Evolutionary conservation across 2,888 invertebrate species (phyloP), one percentile per base, ranked within the genome.

Genomic region (Taenaris catops): DNA sequence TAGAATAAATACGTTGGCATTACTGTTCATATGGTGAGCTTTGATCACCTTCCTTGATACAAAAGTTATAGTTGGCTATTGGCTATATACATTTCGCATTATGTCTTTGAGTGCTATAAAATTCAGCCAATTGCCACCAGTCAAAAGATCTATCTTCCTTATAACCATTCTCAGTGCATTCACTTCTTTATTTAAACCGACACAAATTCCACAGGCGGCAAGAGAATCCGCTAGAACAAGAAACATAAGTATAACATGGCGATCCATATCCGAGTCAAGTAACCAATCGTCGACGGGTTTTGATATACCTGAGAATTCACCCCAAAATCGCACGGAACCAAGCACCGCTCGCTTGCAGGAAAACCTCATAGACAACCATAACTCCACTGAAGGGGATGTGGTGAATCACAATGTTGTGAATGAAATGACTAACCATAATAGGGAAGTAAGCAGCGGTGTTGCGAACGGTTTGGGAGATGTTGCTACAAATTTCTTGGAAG

Each of bases 221-320:
- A 58, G 73, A 40, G 79, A 78, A 49, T 45, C 66, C 2, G 65
- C 64, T 1, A 61, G 83, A 1, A 63, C 64, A 1, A 62, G 87
- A 1, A 76, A 83, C 56, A 73, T 86, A 34, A 87, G 87, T 58
- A 84, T 87, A 39, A 87, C 84, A 0, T 86, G 87, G 86, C 67
- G 87, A 0, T 87, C 87, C 0, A 65, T 87, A 40, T 87, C 87
- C 0, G 87, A 87, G 38, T 86, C 84, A 2, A 80, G 80, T 51
- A 86, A 86, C 61, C 81, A 81, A 24, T 83, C 81, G 1, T 80
- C 78, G 1, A 72, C 66, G 25, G 75, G 74, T 3, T 70, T 80
- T 53, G 74, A 74, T 40, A 46, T 69, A 25, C 54, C 68, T 17
- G 69, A 72, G 46, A 46, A 55, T 9, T 55, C 63, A 1, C 49